phyloP scores from a whole-genome alignment of 2,888 invertebrate genomes.

The Luperina nickerlii region DNA sequence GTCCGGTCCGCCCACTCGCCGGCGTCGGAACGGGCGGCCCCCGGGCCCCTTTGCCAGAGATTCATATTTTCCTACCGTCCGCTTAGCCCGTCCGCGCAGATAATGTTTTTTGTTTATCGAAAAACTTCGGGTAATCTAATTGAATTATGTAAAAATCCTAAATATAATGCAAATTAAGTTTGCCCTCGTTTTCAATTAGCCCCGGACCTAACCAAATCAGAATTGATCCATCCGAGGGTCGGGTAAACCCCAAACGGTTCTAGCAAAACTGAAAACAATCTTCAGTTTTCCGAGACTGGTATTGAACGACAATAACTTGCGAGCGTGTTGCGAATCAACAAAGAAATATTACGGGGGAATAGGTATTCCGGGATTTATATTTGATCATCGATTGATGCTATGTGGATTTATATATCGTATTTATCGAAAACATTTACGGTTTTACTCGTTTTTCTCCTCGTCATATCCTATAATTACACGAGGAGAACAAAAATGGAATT shows the following conservation, averaged over 20 bases:
- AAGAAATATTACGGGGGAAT: constrained; percentile 58
- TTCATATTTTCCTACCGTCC: constrained; percentile 53
- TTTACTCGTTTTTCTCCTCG: not conserved
- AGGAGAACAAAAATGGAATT: not conserved
- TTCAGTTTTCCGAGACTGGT: constrained; percentile 54
- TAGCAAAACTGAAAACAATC: constrained; percentile 75
- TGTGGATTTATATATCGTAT: constrained; percentile 23
- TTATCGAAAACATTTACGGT: constrained; percentile 24
- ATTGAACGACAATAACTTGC: constrained; percentile 63
- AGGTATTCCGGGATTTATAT: constrained; percentile 45
- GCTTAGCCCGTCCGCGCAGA: constrained; percentile 32
- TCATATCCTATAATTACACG: not conserved
- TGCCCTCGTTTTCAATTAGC: constrained; percentile 60
- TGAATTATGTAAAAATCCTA: constrained; percentile 55
- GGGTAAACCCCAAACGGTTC: constrained; percentile 69
- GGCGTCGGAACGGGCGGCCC: not conserved
- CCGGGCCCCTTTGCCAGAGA: constrained; percentile 17
- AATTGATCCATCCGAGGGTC: constrained; percentile 73
- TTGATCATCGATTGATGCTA: constrained; percentile 31
- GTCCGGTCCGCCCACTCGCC: not conserved
- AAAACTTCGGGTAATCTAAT: constrained; percentile 52
- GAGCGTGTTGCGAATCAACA: constrained; percentile 71
- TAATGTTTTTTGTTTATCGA: constrained; percentile 54
- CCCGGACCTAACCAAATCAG: constrained; percentile 57
- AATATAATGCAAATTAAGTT: constrained; percentile 61